phyloP scores from a whole-genome alignment of 2,113 vertebrate species.

The Salvelinus namaycush region DNA sequence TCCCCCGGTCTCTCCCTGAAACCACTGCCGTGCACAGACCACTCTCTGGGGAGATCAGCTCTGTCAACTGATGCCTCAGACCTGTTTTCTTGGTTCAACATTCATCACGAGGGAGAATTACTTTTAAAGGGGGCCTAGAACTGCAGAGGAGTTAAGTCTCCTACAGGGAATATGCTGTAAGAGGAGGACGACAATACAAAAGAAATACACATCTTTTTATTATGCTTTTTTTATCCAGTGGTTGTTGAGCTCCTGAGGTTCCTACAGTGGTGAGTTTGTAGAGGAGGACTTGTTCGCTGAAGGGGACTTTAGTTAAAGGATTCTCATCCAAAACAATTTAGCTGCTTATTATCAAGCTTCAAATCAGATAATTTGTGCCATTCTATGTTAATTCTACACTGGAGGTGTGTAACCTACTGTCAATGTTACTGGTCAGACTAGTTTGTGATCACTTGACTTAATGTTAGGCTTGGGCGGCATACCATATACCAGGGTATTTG shows the following conservation, averaged over 20 bases:
- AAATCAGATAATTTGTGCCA: neutral
- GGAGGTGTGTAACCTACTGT: slow-evolving; percentile 11
- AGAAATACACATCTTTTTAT: neutral
- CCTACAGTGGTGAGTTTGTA: neutral
- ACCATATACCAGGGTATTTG: no score
- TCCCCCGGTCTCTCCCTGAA: slow-evolving; percentile 12
- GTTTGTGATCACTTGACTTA: neutral
- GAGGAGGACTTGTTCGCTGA: slow-evolving; percentile 9
- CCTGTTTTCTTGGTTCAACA: slow-evolving; percentile 10
- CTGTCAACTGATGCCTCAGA: slow-evolving; percentile 11
- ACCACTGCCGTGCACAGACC: slow-evolving; percentile 18
- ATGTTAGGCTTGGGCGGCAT: no score
- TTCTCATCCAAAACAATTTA: slow-evolving; percentile 41
- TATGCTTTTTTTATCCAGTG: neutral
- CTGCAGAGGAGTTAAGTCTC: neutral
- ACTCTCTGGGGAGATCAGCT: slow-evolving; percentile 18
- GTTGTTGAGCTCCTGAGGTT: neutral
- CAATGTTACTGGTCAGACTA: neutral
- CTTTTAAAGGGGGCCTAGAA: slow-evolving; percentile 8
- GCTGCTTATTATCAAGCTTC: neutral
- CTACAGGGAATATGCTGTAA: slow-evolving; percentile 9
- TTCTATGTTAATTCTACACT: neutral
- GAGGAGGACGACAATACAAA: neutral
- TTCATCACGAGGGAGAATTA: neutral
- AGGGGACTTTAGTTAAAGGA: slow-evolving; percentile 7